phyloP scores from a whole-genome alignment of 2,113 vertebrate species.

The Catharus bicknelli region DNA sequence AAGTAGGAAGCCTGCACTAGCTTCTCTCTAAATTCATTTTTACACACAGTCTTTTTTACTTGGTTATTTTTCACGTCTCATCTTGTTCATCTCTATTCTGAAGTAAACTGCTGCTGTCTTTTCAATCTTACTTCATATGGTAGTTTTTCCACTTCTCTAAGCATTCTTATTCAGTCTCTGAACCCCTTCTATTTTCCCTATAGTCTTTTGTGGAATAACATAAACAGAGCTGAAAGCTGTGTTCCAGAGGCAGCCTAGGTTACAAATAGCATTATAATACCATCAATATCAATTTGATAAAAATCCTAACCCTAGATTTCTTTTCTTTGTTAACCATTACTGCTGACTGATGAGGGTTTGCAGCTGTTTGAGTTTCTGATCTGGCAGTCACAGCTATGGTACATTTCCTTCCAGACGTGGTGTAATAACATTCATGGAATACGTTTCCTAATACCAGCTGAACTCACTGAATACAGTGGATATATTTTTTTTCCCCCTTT shows the following conservation, averaged over 20 bases:
- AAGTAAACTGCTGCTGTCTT: constrained; percentile 54
- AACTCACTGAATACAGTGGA: background rate
- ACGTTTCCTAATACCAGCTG: background rate
- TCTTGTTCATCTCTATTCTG: constrained; percentile 35
- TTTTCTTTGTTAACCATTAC: background rate
- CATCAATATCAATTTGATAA: constrained; percentile 36
- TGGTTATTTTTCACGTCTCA: constrained; percentile 16
- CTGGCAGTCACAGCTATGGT: background rate
- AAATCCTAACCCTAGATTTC: background rate
- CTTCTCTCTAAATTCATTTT: constrained; percentile 13
- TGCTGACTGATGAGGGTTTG: background rate
- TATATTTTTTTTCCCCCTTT: background rate
- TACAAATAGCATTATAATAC: constrained; percentile 19
- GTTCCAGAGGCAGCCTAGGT: background rate
- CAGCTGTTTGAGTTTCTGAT: background rate
- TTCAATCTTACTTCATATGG: constrained; percentile 45
- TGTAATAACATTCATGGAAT: background rate
- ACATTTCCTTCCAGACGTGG: background rate
- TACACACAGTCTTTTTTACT: background rate
- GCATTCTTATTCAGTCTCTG: constrained; percentile 31
- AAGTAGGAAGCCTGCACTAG: background rate
- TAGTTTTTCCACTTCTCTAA: constrained; percentile 50
- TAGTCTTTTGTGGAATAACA: background rate
- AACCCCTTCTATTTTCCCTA: background rate
- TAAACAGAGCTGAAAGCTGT: constrained; percentile 25